Evolutionary conservation across 2,888 invertebrate genomes (phyloP).

Genomic region (Trachelus stipa): DNA sequence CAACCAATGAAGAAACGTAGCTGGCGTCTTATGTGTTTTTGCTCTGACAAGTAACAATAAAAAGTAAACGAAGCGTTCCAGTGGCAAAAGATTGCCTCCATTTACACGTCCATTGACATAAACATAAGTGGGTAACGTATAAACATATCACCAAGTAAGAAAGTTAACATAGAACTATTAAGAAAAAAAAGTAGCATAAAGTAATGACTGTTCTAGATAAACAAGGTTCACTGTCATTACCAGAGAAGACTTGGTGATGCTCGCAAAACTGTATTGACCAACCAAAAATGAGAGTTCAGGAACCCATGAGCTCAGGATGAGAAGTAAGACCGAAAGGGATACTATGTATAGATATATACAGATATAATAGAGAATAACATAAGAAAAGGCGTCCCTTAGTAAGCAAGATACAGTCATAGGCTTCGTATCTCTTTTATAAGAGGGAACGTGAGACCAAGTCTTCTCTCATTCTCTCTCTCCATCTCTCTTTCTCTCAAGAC

Average conservation of each 20-base stretch:
- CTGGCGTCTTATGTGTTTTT: not conserved
- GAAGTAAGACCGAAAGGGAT: not conserved
- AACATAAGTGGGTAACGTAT: not conserved
- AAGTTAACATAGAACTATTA: not conserved
- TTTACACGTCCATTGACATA: not conserved
- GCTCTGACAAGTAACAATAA: not conserved
- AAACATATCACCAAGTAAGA: not conserved
- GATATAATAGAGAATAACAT: not conserved
- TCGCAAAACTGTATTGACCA: not conserved
- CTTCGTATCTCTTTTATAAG: not conserved
- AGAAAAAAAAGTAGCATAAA: not conserved
- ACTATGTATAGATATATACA: not conserved
- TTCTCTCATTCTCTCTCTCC: not conserved
- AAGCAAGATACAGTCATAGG: not conserved
- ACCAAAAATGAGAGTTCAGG: not conserved
- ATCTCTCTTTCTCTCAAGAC: not conserved
- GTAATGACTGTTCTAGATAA: not conserved
- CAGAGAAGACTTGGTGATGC: not conserved
- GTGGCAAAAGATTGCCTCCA: not conserved
- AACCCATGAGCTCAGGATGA: not conserved
- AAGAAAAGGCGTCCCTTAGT: not conserved
- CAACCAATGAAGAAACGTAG: not conserved
- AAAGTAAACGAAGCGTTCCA: not conserved
- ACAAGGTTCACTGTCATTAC: not conserved
- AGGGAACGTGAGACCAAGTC: not conserved